A percentile compares a stretch with the other conserved stretches of the same genome.
phyloP scores from a whole-genome alignment of 2,113 vertebrate genomes.

The Trichechus manatus region DNA sequence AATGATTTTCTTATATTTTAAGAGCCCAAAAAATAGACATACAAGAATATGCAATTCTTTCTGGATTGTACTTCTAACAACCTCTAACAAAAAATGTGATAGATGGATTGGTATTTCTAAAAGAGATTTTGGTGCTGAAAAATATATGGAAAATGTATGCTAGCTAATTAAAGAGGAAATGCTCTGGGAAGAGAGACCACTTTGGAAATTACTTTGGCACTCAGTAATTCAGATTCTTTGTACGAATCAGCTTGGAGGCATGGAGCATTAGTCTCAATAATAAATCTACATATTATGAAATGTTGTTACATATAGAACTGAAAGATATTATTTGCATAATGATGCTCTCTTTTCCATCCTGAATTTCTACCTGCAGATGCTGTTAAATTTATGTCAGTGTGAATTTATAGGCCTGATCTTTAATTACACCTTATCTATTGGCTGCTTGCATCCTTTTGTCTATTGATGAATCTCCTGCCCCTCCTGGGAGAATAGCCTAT shows the following conservation, averaged over 20 bases:
- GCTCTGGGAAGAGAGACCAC: constrained; percentile 60
- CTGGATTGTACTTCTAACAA: background rate
- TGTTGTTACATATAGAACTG: constrained; percentile 42
- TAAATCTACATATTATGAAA: constrained; percentile 59
- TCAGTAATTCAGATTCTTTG: constrained; percentile 72
- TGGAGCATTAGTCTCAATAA: constrained; percentile 64
- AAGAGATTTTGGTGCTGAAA: constrained; percentile 65
- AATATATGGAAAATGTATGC: constrained; percentile 71
- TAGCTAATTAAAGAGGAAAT: constrained; percentile 71
- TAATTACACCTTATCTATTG: constrained; percentile 83
- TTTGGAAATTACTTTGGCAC: constrained; percentile 71
- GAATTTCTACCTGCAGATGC: constrained; percentile 71
- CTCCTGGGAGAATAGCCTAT: constrained; percentile 72
- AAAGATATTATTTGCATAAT: constrained; percentile 77
- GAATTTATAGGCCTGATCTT: constrained; percentile 80
- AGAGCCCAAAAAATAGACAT: background rate
- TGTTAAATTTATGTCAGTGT: constrained; percentile 82
- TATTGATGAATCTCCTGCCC: constrained; percentile 84
- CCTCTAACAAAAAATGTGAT: background rate
- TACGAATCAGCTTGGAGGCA: constrained; percentile 64
- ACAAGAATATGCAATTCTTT: constrained; percentile 8
- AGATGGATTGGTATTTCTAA: constrained; percentile 56
- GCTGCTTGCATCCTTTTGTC: constrained; percentile 82
- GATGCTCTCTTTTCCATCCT: constrained; percentile 72
- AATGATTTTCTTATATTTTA: constrained; percentile 57